Evolutionary conservation across 2,113 vertebrate species (phyloP).

Genomic region (Capricornis sumatraensis): DNA sequence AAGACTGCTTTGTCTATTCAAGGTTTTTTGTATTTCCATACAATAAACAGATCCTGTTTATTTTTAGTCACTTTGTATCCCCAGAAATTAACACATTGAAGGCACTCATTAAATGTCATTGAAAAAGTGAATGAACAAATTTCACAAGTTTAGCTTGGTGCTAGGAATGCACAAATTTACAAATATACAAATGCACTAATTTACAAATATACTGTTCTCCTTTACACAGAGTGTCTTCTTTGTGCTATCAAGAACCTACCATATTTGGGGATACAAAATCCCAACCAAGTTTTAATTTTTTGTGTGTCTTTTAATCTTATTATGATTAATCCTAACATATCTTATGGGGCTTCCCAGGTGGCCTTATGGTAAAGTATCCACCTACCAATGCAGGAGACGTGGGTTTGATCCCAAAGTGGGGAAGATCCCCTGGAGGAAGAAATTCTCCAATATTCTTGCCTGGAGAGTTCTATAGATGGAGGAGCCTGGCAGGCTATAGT

Average conservation of each 20-base stretch:
- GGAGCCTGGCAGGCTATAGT: background rate
- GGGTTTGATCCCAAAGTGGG: background rate
- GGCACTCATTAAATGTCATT: background rate
- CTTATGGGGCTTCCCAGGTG: background rate
- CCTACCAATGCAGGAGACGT: background rate
- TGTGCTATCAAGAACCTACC: background rate
- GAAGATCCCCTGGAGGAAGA: background rate
- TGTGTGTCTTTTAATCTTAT: background rate
- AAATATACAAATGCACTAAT: background rate
- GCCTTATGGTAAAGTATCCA: background rate
- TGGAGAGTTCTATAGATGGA: background rate
- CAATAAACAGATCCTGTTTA: background rate
- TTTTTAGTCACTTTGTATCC: background rate
- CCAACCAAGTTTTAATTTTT: background rate
- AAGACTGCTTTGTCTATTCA: too few relatives aligned
- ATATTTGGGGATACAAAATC: background rate
- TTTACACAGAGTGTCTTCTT: background rate
- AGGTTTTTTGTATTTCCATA: too few relatives aligned
- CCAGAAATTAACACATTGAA: background rate
- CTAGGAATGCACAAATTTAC: background rate
- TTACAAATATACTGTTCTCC: background rate
- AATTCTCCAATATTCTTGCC: background rate
- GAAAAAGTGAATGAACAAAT: background rate
- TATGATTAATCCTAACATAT: background rate
- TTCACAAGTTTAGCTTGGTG: background rate